Percentiles rank a stretch among this genome's conserved stretches.
These are phyloP conservation scores for Chloroceryle amazona DNA, from an alignment of 2,797 vertebrate species.

Conservation along the genomic window DNA sequence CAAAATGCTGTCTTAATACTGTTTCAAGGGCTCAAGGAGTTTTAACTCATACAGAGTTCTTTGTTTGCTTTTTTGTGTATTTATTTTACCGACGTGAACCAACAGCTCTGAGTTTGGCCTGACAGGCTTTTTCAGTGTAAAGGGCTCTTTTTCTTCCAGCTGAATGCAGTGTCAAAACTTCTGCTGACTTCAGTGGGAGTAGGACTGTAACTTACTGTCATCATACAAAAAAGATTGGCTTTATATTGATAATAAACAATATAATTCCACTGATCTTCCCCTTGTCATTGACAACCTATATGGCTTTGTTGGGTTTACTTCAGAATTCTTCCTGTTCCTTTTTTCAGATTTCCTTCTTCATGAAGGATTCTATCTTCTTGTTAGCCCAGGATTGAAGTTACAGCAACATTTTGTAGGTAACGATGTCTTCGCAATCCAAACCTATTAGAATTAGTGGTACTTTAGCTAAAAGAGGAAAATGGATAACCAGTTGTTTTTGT, in stretches of 20 bases:
- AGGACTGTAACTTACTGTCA: not conserved
- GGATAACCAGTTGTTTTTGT: constrained; percentile 67
- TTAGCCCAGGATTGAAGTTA: not conserved
- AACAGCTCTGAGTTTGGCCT: not conserved
- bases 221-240: not conserved
- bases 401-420: not conserved
- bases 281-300: not conserved
- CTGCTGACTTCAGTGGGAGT: not conserved
- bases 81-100: not conserved
- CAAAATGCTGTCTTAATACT: not conserved
- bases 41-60: not conserved
- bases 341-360: not conserved
- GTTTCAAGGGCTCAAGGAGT: not conserved
- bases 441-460: constrained; percentile 6
- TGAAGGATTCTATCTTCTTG: not conserved
- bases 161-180: not conserved
- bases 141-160: not conserved
- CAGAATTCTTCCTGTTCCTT: not conserved
- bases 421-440: not conserved
- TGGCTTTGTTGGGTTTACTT: not conserved
- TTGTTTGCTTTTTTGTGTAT: not conserved
- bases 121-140: not conserved
- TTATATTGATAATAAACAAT: not conserved
- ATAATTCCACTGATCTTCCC: not conserved
- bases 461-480: not conserved